phyloP scores from a whole-genome alignment of 2,888 invertebrate genomes.

The Cyclophora albipunctata region DNA sequence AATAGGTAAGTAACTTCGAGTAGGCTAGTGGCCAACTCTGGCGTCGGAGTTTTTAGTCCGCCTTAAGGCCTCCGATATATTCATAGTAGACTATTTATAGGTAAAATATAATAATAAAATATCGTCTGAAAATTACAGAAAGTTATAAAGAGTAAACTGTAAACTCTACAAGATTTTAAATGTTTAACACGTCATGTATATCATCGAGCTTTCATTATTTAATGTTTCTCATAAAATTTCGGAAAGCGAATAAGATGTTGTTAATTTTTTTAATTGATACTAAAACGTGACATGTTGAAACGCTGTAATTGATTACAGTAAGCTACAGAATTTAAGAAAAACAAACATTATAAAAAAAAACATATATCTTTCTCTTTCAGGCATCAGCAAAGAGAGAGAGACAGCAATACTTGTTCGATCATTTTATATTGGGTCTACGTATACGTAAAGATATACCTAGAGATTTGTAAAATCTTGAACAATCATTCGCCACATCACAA shows the following conservation, averaged over 20 bases:
- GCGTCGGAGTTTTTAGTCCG: too few species aligned
- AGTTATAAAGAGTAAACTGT: too few species aligned
- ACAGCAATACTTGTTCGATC: too few species aligned
- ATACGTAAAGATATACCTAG: conserved; percentile 1
- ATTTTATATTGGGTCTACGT: too few species aligned
- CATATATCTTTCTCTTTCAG: too few species aligned
- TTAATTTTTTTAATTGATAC: conserved; percentile 17
- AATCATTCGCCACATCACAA: conserved; percentile 39
- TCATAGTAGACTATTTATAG: too few species aligned
- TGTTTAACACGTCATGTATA: background rate
- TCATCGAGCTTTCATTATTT: conserved; percentile 8
- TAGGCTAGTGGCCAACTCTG: too few species aligned
- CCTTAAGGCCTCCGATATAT: too few species aligned
- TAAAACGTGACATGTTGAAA: conserved; percentile 17
- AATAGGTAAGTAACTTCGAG: too few species aligned
- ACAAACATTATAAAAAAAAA: conserved; percentile 10
- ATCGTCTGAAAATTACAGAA: too few species aligned
- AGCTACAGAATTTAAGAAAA: conserved; percentile 11
- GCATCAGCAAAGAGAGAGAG: too few species aligned
- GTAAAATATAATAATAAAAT: too few species aligned
- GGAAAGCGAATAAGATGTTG: conserved; percentile 15
- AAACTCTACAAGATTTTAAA: background rate
- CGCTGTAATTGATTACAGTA: conserved; percentile 11
- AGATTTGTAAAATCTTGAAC: conserved; percentile 17
- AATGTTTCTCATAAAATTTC: conserved; percentile 9